Conservation (phyloP, 2,113 vertebrate genomes). For the Cygnus buccinator region DNA sequence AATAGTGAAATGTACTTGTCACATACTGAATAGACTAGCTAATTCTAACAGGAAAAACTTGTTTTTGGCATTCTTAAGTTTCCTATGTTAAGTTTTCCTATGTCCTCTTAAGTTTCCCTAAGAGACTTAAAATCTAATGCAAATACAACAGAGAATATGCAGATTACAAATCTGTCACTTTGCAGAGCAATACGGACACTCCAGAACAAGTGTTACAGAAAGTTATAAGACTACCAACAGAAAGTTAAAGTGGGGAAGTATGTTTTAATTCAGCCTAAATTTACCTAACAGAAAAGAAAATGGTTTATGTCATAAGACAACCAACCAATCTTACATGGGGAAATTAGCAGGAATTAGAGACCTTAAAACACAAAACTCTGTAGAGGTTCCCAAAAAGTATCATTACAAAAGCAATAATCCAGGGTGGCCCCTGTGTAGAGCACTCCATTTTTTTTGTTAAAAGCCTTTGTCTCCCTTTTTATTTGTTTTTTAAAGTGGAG, state of each 20-base stretch:
- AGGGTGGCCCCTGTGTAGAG: not conserved
- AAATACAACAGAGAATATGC: not conserved
- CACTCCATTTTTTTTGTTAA: not conserved
- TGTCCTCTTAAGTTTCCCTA: not conserved
- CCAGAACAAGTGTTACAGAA: not conserved
- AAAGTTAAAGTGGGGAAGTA: not conserved
- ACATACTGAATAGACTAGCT: not conserved
- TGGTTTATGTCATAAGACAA: not conserved
- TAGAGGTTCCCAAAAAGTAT: not conserved
- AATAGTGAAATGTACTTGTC: not conserved
- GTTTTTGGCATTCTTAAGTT: not conserved
- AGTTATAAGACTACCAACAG: not conserved
- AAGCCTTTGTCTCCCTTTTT: slow-evolving; percentile 23
- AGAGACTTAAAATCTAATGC: not conserved
- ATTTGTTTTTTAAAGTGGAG: slow-evolving; percentile 6
- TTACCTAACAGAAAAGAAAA: not conserved
- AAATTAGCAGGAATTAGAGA: not conserved
- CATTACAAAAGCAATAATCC: slow-evolving; percentile 12
- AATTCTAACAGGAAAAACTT: not conserved
- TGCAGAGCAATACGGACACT: not conserved
- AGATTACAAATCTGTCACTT: not conserved
- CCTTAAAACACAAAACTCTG: not conserved
- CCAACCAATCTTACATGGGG: not conserved
- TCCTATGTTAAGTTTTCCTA: not conserved
- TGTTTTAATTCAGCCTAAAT: not conserved